Percentiles rank a stretch among this genome's conserved stretches.
Conservation (phyloP, 2,113 vertebrate species). For the Microtus pennsylvanicus region DNA sequence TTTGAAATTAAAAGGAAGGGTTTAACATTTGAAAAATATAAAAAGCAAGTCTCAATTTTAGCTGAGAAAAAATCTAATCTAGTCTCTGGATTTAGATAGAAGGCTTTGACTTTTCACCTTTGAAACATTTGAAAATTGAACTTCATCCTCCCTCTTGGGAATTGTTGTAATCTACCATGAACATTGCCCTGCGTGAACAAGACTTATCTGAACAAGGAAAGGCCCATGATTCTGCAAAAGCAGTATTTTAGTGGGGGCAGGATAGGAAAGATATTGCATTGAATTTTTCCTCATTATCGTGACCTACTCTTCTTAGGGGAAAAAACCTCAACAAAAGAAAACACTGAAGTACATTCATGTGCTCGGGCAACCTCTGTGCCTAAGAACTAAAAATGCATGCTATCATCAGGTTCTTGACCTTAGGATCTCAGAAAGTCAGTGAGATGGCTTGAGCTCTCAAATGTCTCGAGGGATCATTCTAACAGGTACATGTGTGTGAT, state of each 20-base stretch:
- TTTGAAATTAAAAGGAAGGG: neutral
- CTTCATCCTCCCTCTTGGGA: neutral
- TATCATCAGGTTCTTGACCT: neutral
- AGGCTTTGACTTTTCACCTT: neutral
- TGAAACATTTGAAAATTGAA: neutral
- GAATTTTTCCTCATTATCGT: neutral
- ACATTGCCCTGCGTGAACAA: neutral
- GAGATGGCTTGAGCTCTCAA: neutral
- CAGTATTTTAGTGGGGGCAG: fast-evolving
- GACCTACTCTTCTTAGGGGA: neutral
- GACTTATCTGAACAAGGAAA: neutral
- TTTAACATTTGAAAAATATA: neutral
- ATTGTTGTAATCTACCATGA: neutral
- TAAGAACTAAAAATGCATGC: neutral
- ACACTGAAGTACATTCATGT: neutral
- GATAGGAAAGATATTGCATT: neutral
- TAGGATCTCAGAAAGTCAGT: neutral
- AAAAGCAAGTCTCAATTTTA: neutral
- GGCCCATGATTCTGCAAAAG: neutral
- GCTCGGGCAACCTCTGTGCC: neutral
- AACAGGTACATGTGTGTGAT: neutral
- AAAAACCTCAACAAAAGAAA: neutral
- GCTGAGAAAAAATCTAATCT: neutral
- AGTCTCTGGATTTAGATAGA: no score
- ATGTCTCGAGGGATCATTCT: neutral